Conservation (phyloP, 1,140 invertebrate species). For the Drosophila watanabei region DNA sequence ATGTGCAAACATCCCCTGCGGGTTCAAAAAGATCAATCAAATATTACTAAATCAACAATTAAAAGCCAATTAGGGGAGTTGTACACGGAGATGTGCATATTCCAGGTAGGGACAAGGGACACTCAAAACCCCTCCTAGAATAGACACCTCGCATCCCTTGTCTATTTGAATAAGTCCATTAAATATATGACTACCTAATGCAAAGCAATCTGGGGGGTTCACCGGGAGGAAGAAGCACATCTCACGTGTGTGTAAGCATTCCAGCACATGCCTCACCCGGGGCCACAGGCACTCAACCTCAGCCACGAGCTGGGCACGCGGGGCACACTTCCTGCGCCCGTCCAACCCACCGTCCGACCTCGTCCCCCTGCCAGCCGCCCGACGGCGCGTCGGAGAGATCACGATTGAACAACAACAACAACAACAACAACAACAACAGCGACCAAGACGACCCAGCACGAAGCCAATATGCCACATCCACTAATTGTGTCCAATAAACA, state of each 20-base stretch:
- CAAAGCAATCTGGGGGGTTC: background rate
- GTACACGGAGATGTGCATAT: constrained; percentile 6
- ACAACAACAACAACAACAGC: constrained; percentile 8
- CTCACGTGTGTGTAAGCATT: constrained; percentile 16
- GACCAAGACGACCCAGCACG: constrained; percentile 38
- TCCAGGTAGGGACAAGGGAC: constrained; percentile 1
- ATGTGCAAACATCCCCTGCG: constrained; percentile 1
- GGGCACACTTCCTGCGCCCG: constrained; percentile 64
- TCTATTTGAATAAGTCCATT: constrained; percentile 6
- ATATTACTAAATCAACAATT: constrained; percentile 22
- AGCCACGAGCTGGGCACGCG: constrained; percentile 44
- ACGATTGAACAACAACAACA: constrained; percentile 29
- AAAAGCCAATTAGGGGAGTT: constrained; percentile 34
- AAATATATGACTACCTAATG: background rate
- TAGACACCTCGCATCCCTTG: background rate
- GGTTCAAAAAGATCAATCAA: background rate
- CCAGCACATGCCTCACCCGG: constrained; percentile 41
- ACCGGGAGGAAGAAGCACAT: background rate
- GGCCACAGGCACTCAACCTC: constrained; percentile 39
- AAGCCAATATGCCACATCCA: constrained; percentile 79
- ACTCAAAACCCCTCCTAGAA: background rate
- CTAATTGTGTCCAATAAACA: constrained; percentile 83
- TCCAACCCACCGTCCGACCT: constrained; percentile 33
- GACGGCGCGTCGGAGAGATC: constrained; percentile 1
- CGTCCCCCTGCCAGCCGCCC: constrained; percentile 29